Conservation (phyloP, 92 coral and sea anemone genomes). For the Porites divaricata region DNA sequence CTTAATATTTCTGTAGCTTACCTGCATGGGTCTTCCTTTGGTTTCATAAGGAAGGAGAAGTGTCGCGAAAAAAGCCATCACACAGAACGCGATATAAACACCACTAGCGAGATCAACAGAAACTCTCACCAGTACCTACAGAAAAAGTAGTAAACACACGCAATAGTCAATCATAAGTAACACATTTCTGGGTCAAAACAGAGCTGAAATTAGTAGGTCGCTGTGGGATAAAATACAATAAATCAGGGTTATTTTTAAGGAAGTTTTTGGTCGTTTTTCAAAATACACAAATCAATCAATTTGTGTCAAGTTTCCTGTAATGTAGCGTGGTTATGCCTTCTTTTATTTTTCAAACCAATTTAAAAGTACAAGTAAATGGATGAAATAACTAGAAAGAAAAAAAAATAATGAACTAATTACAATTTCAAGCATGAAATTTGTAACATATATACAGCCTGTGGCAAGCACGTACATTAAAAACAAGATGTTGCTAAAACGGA, state of each 20-base stretch:
- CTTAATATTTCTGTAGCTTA: slow-evolving; percentile 18
- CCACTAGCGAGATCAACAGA: slow-evolving; percentile 74
- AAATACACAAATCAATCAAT: too few species aligned
- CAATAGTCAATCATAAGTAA: neutral
- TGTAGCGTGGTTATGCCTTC: too few species aligned
- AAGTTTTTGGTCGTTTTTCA: too few species aligned
- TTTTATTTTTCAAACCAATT: too few species aligned
- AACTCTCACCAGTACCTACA: slow-evolving; percentile 82
- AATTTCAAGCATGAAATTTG: too few species aligned
- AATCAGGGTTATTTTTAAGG: too few species aligned
- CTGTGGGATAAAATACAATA: too few species aligned
- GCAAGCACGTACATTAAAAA: too few species aligned
- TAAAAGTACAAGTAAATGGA: too few species aligned
- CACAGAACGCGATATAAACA: slow-evolving; percentile 72
- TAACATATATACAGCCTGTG: neutral
- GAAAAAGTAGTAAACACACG: neutral
- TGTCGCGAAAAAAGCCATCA: slow-evolving; percentile 76
- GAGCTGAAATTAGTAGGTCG: neutral
- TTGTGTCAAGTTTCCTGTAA: too few species aligned
- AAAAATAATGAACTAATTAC: neutral
- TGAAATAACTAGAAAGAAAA: neutral
- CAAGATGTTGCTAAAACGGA: too few species aligned
- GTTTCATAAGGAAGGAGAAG: slow-evolving; percentile 91
- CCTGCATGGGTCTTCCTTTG: slow-evolving; percentile 92
- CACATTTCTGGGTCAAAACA: neutral